A percentile compares a stretch with the other conserved stretches of the same genome.
These are phyloP conservation scores for Axis porcinus DNA, from an alignment of 2,113 vertebrate genomes.

Conservation along the genomic window DNA sequence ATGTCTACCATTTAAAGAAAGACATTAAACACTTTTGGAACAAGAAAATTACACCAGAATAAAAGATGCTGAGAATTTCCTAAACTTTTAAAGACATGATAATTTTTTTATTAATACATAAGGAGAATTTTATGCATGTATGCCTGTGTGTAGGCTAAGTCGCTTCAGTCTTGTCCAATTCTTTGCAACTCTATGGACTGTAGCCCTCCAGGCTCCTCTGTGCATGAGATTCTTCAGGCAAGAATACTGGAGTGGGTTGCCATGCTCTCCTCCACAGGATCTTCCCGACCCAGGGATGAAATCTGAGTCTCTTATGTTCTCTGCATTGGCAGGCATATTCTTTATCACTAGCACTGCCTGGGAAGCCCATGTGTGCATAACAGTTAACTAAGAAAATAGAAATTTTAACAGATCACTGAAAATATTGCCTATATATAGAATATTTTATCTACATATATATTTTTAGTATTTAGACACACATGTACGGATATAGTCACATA, in stretches of 20 bases:
- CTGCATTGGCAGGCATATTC: not conserved
- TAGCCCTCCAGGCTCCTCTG: not conserved
- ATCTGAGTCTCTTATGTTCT: not conserved
- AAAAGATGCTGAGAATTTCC: not conserved
- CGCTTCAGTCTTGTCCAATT: rapidly evolving
- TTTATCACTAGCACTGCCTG: not conserved
- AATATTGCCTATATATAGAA: not conserved
- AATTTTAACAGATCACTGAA: not conserved
- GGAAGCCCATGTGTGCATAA: not conserved
- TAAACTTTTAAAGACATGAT: not conserved
- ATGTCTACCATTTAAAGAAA: not conserved
- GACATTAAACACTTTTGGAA: not conserved
- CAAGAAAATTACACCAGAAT: not conserved
- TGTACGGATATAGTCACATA: not conserved
- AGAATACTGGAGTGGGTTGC: not conserved
- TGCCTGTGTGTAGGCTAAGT: not conserved
- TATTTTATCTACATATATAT: not conserved
- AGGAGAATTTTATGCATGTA: not conserved
- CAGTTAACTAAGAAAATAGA: not conserved
- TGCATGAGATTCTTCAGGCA: not conserved
- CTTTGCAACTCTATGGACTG: not conserved
- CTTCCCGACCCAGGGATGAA: not conserved
- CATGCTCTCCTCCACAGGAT: not conserved
- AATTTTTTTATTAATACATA: not conserved
- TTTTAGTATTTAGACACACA: not conserved